Percentiles rank a stretch among this genome's conserved stretches.
Evolutionary conservation across 2,113 vertebrate genomes (phyloP).

Genomic region (Enhydra lutris): DNA sequence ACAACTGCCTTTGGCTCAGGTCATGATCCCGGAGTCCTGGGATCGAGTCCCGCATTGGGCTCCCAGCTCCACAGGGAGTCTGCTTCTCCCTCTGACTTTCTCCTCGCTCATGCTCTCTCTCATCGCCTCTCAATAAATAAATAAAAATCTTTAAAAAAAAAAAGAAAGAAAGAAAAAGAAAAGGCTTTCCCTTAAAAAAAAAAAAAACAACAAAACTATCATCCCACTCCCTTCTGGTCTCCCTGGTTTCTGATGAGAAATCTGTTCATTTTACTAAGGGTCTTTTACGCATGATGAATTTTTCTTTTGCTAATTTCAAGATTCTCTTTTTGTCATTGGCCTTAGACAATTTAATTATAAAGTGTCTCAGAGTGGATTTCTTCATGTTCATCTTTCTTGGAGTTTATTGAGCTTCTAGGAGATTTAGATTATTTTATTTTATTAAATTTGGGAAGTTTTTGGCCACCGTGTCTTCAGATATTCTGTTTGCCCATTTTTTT

Average conservation of each 20-base stretch:
- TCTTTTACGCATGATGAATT: neutral
- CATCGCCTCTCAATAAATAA: too few species aligned
- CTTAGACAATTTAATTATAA: neutral
- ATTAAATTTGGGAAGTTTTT: neutral
- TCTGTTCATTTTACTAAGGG: neutral
- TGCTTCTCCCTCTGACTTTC: too few species aligned
- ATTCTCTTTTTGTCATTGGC: neutral
- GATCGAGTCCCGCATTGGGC: too few species aligned
- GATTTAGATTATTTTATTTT: neutral
- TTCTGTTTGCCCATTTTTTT: neutral
- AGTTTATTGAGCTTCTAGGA: neutral
- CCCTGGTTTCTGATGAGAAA: neutral
- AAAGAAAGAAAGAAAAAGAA: too few species aligned
- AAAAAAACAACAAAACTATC: neutral
- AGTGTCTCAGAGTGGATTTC: neutral
- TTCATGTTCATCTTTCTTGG: neutral
- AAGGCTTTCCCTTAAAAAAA: too few species aligned
- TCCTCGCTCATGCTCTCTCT: too few species aligned
- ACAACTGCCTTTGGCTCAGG: too few species aligned
- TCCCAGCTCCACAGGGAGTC: too few species aligned
- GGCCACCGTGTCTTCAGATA: neutral
- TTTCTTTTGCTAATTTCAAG: neutral
- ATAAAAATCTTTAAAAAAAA: too few species aligned
- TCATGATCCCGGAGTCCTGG: too few species aligned
- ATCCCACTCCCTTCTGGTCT: neutral